Evolutionary conservation across 2,888 invertebrate species (phyloP), one percentile per base, ranked within the genome.

Genomic region (Hydriomena furcata): DNA sequence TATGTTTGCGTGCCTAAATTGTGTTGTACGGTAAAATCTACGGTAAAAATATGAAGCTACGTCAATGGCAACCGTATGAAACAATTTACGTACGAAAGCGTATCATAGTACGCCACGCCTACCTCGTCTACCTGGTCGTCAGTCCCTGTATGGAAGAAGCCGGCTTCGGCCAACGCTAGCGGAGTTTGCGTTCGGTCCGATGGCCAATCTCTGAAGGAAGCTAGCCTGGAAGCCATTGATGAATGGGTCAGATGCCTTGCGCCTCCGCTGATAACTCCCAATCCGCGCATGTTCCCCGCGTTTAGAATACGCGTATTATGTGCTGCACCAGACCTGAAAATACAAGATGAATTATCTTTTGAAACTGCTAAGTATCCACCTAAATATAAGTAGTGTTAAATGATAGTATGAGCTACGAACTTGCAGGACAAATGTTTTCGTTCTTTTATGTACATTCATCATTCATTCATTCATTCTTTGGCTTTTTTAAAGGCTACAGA

Each of bases 91-190:
- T 20, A 12, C 25, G 36, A 11, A 17, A 38, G 38, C 23, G 31
- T 34, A 20, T 12, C 28, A 31, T 7, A 36, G 35, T n/a, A 32
- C 13, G 41, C 24, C 12, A 30, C 8, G 48, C 49, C 44, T 51
- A 51, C 51, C 51, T 51, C 51, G 40, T 38, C 42, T 54, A 92
- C 93, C 84, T 94, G 94, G 78, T 95, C 95, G 34, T 92, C 92
- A 12, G 87, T 84, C 10, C 94, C 94, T 61, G 93, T 94, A 73
- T 97, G 98, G 79, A 95, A 98, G 82, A 98, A 97, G 2, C 98
- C 98, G 11, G 98, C 97, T 45, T 94, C 94, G 0, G 97, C 95
- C 46, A 98, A 82, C 5, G 93, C 91, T 52, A 94, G 92, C 0
- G 97, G 96, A 0, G 93, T 93, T 79, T 97, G 97, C 12, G 93